Evolutionary conservation across 1,140 invertebrate genomes (phyloP), one percentile per base, ranked within the genome.

Genomic region (Ceratosolen fusciceps): DNA sequence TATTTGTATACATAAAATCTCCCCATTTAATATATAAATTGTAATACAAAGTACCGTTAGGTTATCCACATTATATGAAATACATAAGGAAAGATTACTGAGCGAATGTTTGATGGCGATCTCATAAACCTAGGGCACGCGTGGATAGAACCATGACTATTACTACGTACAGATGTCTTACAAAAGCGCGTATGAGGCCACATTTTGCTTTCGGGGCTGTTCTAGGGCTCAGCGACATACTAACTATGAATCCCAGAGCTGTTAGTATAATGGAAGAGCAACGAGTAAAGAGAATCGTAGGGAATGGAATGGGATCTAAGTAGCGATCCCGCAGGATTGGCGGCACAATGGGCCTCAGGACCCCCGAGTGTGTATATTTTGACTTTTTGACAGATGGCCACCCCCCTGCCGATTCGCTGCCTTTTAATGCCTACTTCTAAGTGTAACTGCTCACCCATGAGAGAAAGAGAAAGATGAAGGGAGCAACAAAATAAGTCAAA

Each of bases 321-420:
- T 88, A 88, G 86, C 85, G 84, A 88, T 87, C 86, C 87, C 87
- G 83, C 87, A 87, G 87, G 83, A 87, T 81, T 72, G 73, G 52
- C 58, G 70, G 79, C 77, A 88, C 87, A 88, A 88, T 87, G 80
- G 73, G n/a, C 0, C 37, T 21, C 14, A 19, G 49, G 52, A 75
- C 86, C 86, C 62, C 79, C 65, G 73, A 62, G 73, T 85, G 84
- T 83, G 84, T 86, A 81, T 88, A 88, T 88, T 88, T 88, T 88
- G 87, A 88, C 87, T 88, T 88, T 88, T 88, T 88, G 87, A 88
- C 87, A 88, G 87, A 88, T 88, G 87, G 76, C 79, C 74, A 74
- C 77, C 62, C 79, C 78, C 58, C 82, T 72, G 60, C 75, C 34
- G 26, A 29, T 72, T 54, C 56, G 39, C 74, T 21, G 49, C 9